Conservation (phyloP, 2,888 invertebrate species). For the Paralinhomoeus sp. region DNA sequence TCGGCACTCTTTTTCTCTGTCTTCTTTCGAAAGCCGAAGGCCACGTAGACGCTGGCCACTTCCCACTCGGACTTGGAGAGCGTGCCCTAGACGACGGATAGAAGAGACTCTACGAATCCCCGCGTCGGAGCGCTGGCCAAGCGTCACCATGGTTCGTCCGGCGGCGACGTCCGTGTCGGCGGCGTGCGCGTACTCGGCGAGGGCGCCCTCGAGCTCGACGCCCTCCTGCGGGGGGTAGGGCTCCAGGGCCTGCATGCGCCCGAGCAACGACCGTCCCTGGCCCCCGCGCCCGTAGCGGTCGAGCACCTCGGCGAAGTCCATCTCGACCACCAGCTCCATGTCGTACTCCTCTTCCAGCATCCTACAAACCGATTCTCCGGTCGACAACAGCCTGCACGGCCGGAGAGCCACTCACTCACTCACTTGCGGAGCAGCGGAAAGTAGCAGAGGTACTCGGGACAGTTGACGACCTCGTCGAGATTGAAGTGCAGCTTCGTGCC, state of each 20-base stretch:
- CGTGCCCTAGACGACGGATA: conserved; percentile 14
- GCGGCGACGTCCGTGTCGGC: too few relatives aligned
- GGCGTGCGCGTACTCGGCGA: too few relatives aligned
- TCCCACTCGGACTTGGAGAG: conserved; percentile 23
- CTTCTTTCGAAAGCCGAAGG: conserved; percentile 17
- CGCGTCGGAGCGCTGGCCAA: too few relatives aligned
- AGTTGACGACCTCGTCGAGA: conserved; percentile 83
- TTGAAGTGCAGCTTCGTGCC: conserved; percentile 87
- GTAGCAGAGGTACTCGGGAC: conserved; percentile 90
- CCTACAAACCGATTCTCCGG: too few relatives aligned
- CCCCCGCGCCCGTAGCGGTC: conserved; percentile 5
- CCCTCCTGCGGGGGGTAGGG: conserved; percentile 10
- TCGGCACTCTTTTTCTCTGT: conserved; percentile 3
- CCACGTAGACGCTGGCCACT: conserved; percentile 21
- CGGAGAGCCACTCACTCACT: too few relatives aligned
- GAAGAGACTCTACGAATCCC: too few relatives aligned
- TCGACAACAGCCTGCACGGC: conserved; percentile 16
- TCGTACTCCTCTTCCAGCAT: conserved; percentile 10
- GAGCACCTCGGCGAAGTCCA: conserved; percentile 16
- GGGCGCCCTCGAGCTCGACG: conserved; percentile 4
- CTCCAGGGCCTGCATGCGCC: conserved; percentile 17
- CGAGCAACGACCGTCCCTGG: conserved; percentile 8
- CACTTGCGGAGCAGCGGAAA: conserved; percentile 39
- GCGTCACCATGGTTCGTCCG: too few relatives aligned
- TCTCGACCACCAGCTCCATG: conserved; percentile 18